Percentiles rank a stretch among this genome's conserved stretches.
phyloP scores from a whole-genome alignment of 2,797 vertebrate genomes.

The Vultur gryphus region DNA sequence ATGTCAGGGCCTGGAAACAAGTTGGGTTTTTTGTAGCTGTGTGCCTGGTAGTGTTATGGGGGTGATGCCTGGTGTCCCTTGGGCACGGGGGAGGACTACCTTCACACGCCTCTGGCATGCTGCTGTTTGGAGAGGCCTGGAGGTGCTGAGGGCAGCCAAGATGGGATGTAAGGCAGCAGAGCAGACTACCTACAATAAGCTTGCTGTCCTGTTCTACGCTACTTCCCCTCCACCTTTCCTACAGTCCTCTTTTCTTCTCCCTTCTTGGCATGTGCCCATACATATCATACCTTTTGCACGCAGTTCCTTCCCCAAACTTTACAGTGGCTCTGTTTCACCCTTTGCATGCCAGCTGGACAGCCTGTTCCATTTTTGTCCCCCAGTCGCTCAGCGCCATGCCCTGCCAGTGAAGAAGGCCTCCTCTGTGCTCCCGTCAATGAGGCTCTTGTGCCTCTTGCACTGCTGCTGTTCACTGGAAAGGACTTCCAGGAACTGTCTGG shows the following conservation, averaged over 20 bases:
- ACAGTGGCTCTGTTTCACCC: neutral
- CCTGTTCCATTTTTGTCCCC: neutral
- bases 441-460: neutral
- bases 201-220: neutral
- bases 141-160: neutral
- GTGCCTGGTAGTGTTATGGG: fast-evolving
- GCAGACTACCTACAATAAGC: neutral
- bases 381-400: neutral
- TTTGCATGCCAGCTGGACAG: neutral
- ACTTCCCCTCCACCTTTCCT: neutral
- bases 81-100: neutral
- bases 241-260: neutral
- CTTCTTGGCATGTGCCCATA: fast-evolving
- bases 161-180: neutral
- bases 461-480: neutral
- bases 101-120: neutral
- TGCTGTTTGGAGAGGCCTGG: neutral
- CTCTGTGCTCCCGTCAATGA: neutral
- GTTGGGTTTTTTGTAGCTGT: neutral
- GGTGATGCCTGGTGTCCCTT: neutral
- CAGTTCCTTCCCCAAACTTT: neutral
- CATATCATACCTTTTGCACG: fast-evolving
- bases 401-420: neutral
- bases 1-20: fast-evolving
- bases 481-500: neutral